Conservation (phyloP, 2,797 vertebrate species). For the Crocidura indochinensis region DNA sequence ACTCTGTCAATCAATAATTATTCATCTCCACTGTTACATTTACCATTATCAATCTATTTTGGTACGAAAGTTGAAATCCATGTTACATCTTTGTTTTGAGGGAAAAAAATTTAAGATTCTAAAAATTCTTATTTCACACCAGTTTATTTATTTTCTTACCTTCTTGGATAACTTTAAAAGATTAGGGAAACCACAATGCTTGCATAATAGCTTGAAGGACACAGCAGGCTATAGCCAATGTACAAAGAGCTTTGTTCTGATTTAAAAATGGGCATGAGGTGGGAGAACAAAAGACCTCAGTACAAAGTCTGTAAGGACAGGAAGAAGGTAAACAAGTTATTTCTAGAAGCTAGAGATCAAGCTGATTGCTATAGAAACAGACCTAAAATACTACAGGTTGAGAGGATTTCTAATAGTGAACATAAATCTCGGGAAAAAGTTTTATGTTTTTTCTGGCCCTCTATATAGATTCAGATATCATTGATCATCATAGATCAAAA, state of each 20-base stretch:
- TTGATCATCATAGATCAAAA: neutral
- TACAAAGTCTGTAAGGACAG: constrained; percentile 54
- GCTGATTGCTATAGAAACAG: neutral
- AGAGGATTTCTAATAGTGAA: neutral
- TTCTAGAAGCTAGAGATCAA: constrained; percentile 46
- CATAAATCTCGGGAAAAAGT: neutral
- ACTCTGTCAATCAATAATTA: neutral
- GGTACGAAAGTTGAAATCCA: constrained; percentile 20
- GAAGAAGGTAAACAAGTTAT: constrained; percentile 50
- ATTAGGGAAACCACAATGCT: constrained; percentile 44
- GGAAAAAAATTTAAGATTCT: constrained; percentile 44
- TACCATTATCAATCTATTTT: neutral
- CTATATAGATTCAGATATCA: neutral
- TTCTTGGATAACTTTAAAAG: constrained; percentile 60
- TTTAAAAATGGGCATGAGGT: constrained; percentile 66
- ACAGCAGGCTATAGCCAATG: constrained; percentile 61
- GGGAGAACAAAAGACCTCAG: neutral
- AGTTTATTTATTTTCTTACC: constrained; percentile 57
- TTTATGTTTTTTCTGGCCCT: neutral
- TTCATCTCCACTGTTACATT: neutral
- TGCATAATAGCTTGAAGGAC: constrained; percentile 71
- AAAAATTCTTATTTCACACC: neutral
- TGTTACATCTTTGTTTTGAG: neutral
- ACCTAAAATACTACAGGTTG: too few species aligned
- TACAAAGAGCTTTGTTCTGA: constrained; percentile 67